A percentile compares a stretch with the other conserved stretches of the same genome.
phyloP scores from a whole-genome alignment of 2,888 invertebrate species.

The Gymnoscelis rufifasciata region DNA sequence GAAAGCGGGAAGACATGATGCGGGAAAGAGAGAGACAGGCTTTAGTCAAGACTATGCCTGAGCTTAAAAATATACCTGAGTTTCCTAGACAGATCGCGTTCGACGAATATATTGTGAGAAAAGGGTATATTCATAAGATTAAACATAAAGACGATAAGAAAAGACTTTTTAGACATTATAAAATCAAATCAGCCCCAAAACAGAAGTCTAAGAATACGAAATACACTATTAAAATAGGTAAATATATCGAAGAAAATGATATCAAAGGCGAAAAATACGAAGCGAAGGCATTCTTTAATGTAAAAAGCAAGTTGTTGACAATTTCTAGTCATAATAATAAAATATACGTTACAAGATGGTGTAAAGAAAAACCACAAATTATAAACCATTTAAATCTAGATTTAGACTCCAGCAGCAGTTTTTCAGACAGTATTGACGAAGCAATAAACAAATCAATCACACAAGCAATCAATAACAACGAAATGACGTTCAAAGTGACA shows the following conservation, averaged over 20 bases:
- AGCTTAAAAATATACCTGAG: slow-evolving; percentile 58
- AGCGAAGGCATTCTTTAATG: slow-evolving; percentile 43
- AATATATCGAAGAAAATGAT: slow-evolving; percentile 43
- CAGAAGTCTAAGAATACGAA: slow-evolving; percentile 32
- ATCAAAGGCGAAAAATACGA: slow-evolving; percentile 39
- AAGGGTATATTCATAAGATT: slow-evolving; percentile 57
- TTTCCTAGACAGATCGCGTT: slow-evolving; percentile 66
- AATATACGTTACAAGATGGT: slow-evolving; percentile 46
- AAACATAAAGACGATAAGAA: slow-evolving; percentile 29
- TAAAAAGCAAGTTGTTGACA: slow-evolving; percentile 46
- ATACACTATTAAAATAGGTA: slow-evolving; percentile 34
- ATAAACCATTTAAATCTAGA: slow-evolving; percentile 6
- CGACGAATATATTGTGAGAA: slow-evolving; percentile 47
- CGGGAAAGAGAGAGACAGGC: slow-evolving; percentile 70
- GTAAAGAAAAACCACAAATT: slow-evolving; percentile 30
- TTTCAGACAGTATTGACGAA: slow-evolving; percentile 47
- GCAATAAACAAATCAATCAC: slow-evolving; percentile 35
- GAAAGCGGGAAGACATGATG: slow-evolving; percentile 71
- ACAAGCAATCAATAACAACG: slow-evolving; percentile 31
- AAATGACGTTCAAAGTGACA: slow-evolving; percentile 40
- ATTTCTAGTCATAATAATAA: slow-evolving; percentile 31
- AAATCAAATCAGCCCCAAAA: slow-evolving; percentile 30
- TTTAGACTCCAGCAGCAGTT: slow-evolving; percentile 30
- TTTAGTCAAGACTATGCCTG: slow-evolving; percentile 69
- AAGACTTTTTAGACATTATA: slow-evolving; percentile 35